Conservation (phyloP, 2,888 invertebrate genomes). For the Calameuta pallipes region DNA sequence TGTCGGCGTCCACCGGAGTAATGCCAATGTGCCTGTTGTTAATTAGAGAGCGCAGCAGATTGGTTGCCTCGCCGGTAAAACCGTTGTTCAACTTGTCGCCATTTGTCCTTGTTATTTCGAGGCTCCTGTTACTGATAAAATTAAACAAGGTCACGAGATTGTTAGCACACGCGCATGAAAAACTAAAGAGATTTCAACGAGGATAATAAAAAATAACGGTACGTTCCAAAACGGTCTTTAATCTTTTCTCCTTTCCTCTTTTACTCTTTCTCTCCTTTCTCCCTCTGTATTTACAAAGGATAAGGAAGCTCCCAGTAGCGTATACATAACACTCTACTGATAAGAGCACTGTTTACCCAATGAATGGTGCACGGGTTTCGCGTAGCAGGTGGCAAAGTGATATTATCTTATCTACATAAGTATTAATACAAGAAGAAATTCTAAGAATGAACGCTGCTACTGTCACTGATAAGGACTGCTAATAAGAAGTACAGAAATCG, state of each 20-base stretch:
- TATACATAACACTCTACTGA: not conserved
- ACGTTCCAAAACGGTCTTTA: not conserved
- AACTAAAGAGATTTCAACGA: not conserved
- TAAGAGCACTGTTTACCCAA: slow-evolving; percentile 2
- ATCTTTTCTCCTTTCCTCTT: not conserved
- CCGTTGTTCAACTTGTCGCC: slow-evolving; percentile 62
- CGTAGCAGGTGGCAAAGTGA: slow-evolving; percentile 9
- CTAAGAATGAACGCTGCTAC: not conserved
- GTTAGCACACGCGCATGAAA: not conserved
- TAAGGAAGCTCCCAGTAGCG: not conserved
- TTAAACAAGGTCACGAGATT: not conserved
- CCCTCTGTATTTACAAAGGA: not conserved
- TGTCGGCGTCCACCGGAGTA: slow-evolving; percentile 65
- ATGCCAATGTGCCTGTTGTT: slow-evolving; percentile 81
- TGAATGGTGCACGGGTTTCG: slow-evolving; percentile 9
- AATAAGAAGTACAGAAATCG: not conserved
- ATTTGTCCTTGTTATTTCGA: slow-evolving; percentile 63
- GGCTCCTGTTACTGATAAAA: slow-evolving; percentile 55
- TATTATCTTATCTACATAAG: slow-evolving; percentile 30
- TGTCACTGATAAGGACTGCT: not conserved
- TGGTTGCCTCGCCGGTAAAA: slow-evolving; percentile 76
- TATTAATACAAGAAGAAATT: not conserved
- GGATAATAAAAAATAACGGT: not conserved
- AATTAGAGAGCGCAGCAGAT: slow-evolving; percentile 79
- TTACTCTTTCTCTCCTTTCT: not conserved